Evolutionary conservation across 2,797 vertebrate genomes (phyloP).

Genomic region (Mus spretus): DNA sequence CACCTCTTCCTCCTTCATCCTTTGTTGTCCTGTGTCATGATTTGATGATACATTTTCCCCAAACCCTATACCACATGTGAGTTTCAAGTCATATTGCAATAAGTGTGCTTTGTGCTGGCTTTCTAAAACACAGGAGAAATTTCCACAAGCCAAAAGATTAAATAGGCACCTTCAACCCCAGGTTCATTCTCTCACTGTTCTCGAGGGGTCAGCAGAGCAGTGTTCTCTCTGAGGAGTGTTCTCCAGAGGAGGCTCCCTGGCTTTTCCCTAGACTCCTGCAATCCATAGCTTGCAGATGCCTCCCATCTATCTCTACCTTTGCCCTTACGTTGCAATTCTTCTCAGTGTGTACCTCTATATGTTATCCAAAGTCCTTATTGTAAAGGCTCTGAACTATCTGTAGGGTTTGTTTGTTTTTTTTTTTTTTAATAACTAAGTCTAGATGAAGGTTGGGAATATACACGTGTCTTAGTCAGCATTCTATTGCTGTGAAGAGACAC

Average conservation of each 20-base stretch:
- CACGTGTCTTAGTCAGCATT: neutral
- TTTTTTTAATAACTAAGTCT: too few relatives aligned
- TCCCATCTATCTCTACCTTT: neutral
- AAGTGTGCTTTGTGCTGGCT: neutral
- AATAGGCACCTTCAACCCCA: neutral
- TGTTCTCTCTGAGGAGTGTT: neutral
- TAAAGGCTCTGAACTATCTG: too few relatives aligned
- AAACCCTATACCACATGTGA: neutral
- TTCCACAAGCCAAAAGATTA: neutral
- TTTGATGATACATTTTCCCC: neutral
- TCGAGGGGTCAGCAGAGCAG: neutral
- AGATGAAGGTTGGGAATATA: neutral
- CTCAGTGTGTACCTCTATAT: neutral
- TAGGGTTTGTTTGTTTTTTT: too few relatives aligned
- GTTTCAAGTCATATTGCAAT: neutral
- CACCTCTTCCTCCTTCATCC: neutral
- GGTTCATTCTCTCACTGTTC: neutral
- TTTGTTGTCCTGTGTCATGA: neutral
- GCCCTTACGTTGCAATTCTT: neutral
- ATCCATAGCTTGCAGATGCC: neutral
- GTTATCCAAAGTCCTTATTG: neutral
- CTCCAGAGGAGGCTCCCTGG: neutral
- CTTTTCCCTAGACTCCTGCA: neutral
- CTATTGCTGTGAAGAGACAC: neutral
- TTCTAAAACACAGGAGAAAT: neutral